Evolutionary conservation across 2,888 invertebrate genomes (phyloP).

Genomic region (Cheilosia variabilis): DNA sequence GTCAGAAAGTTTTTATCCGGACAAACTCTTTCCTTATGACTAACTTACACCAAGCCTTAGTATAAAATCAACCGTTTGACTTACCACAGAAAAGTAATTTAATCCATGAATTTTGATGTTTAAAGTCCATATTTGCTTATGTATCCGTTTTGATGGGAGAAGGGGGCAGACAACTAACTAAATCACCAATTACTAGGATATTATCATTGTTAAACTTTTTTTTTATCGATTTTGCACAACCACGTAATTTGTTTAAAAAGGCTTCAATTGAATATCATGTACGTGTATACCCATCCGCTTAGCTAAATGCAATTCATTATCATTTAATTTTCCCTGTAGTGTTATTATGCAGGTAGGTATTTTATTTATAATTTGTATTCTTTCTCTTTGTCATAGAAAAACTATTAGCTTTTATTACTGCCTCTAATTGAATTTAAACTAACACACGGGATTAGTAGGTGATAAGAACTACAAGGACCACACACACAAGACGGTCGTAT

Average conservation of each 20-base stretch:
- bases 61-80: not conserved
- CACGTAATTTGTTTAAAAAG: slow-evolving; percentile 47
- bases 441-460: slow-evolving; percentile 47
- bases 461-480: slow-evolving; percentile 53
- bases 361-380: not conserved
- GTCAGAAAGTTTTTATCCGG: not conserved
- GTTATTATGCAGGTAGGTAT: not conserved
- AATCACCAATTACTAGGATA: slow-evolving; percentile 64
- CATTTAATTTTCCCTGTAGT: slow-evolving; percentile 47
- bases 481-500: slow-evolving; percentile 25
- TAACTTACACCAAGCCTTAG: no score
- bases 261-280: not conserved
- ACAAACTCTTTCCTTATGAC: not conserved
- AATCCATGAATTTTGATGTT: slow-evolving; percentile 72
- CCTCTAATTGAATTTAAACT: slow-evolving; percentile 50
- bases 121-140: slow-evolving; percentile 70
- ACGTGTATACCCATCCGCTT: slow-evolving; percentile 1
- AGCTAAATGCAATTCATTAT: slow-evolving; percentile 38
- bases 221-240: slow-evolving; percentile 59
- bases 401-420: slow-evolving; percentile 16
- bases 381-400: not conserved
- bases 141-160: slow-evolving; percentile 63
- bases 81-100: slow-evolving; percentile 67
- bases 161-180: slow-evolving; percentile 34
- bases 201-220: slow-evolving; percentile 63